These are phyloP conservation scores for Gobiocypris rarus DNA, from an alignment of 2,113 vertebrate species.

Conservation along the genomic window DNA sequence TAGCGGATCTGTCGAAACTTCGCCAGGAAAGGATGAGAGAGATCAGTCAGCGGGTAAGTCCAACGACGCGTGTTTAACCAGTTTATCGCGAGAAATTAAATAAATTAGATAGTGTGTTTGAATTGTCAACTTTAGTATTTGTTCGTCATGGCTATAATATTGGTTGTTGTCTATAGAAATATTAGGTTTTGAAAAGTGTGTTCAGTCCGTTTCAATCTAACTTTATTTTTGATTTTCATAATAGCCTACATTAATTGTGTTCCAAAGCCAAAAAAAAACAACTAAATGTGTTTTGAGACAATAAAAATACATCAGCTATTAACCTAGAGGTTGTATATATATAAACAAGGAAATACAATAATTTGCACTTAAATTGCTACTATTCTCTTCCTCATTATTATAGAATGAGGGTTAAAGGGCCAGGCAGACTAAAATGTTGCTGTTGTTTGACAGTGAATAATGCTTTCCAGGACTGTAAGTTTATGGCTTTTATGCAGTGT, in stretches of 20 bases:
- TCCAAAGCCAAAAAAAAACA: background rate
- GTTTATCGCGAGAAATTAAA: background rate
- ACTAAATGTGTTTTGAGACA: background rate
- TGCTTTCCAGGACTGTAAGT: background rate
- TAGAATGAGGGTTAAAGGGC: background rate
- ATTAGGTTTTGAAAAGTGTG: background rate
- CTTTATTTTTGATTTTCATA: background rate
- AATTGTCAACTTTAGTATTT: background rate
- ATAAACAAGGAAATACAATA: background rate
- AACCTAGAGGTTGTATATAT: background rate
- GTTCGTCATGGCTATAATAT: background rate
- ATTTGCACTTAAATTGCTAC: background rate
- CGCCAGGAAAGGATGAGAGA: conserved; percentile 65
- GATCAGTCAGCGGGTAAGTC: conserved; percentile 63
- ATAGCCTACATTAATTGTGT: background rate
- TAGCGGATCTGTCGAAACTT: conserved; percentile 65
- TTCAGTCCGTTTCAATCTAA: background rate
- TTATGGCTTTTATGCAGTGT: background rate
- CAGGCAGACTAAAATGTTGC: background rate
- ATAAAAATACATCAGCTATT: background rate
- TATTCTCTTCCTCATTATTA: background rate
- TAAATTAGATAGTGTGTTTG: background rate
- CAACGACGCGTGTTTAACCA: background rate
- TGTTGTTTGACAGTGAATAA: background rate
- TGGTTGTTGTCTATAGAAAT: background rate